Evolutionary conservation across 2,888 invertebrate species (phyloP).

Genomic region (Catocala sponsa): DNA sequence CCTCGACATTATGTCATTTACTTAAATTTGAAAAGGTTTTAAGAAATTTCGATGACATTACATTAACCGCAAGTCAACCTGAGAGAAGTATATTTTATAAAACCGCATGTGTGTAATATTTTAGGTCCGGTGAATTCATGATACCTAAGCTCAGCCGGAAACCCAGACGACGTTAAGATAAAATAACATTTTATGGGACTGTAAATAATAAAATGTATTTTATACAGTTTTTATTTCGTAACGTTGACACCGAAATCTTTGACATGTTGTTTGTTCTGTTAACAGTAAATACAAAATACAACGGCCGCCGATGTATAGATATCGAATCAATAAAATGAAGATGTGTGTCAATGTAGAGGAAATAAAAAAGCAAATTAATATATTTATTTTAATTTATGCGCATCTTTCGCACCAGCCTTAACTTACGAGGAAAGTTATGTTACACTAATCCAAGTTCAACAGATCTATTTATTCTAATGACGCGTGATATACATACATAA

Average conservation of each 20-base stretch:
- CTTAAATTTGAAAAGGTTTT: slow-evolving; percentile 25
- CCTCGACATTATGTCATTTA: slow-evolving; percentile 17
- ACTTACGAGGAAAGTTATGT: slow-evolving; percentile 46
- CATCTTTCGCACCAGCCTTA: neutral
- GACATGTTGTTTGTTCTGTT: no score
- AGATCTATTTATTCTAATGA: slow-evolving; percentile 71
- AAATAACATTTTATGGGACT: slow-evolving; percentile 28
- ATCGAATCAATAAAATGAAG: no score
- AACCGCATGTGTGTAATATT: slow-evolving; percentile 34
- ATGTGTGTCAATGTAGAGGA: slow-evolving; percentile 13
- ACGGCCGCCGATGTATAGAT: no score
- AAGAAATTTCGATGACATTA: slow-evolving; percentile 28
- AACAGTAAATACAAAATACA: no score
- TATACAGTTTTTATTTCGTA: slow-evolving; percentile 17
- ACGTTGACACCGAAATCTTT: neutral
- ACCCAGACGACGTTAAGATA: slow-evolving; percentile 29
- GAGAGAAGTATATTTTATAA: slow-evolving; percentile 22
- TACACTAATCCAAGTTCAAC: slow-evolving; percentile 70
- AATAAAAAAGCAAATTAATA: slow-evolving; percentile 16
- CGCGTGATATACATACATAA: slow-evolving; percentile 32
- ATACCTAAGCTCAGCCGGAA: slow-evolving; percentile 31
- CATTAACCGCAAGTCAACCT: slow-evolving; percentile 34
- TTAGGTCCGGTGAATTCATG: slow-evolving; percentile 31
- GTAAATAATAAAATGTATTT: slow-evolving; percentile 24
- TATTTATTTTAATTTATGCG: slow-evolving; percentile 55